Base-by-base conservation (phyloP, 2,888 invertebrate species). In the Tetropium fuscum region DNA sequence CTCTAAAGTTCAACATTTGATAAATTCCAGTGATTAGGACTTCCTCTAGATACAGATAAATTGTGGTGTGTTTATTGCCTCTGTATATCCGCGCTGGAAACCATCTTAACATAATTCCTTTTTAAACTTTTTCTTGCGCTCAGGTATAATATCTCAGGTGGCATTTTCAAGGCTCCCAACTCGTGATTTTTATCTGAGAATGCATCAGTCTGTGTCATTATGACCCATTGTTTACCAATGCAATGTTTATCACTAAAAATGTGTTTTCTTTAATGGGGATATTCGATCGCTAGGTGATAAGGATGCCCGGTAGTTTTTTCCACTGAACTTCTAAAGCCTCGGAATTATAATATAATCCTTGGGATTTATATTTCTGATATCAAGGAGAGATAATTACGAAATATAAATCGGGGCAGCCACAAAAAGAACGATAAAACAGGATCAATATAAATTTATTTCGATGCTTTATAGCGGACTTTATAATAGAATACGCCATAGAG, bases 171-270 rank as follows among this genome's bases (percentile, higher is more conserved):
- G 62, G 54, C 47, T 38, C 36, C 44, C 30, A 44, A 44, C 10
- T 51, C 38, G 38, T 13, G 66, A 63, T 64, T 41, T 20, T 63
- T 70, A 74, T 72, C 72, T 65, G 44, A 57, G 65, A 71, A 75
- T 75, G 71, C 72, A 76, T 74, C 74, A 71, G 73, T 72, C 75
- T 74, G 72, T 74, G 75, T 74, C 75, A 74, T 76, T 74, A 75
- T 75, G 72, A 70, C 64, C 72, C 73, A 76, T 76, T 76, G 76
- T 76, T 73, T 71, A 65, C 64, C 69, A 69, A 65, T 64, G 66
- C 72, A 68, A 69, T 61, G 67, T 69, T 73, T 72, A 71, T 72
- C 70, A 66, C 68, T 55, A 68, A 70, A 71, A 71, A 64, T 67
- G 64, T 64, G 69, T 68, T 68, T 63, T 66, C 61, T 68, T 66